Base-by-base conservation (phyloP, 2,113 vertebrate genomes). In the Tragelaphus buxtoni region DNA sequence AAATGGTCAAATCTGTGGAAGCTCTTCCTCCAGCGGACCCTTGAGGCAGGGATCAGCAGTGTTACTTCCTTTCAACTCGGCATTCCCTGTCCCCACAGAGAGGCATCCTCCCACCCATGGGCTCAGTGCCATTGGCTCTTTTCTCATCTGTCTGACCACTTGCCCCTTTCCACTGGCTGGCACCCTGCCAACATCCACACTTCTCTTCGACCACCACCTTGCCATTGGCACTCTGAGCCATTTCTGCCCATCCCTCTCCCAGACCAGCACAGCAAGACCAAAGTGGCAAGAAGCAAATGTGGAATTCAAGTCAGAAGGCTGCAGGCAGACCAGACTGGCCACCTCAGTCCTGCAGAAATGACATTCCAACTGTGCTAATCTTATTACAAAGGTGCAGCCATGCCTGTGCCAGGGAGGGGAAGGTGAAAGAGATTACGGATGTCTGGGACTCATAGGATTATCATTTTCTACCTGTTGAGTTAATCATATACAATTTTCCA, bases 291-390 rank as follows among this genome's bases (percentile, higher is more conserved):
- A 56, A 87, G 60, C 11, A 39, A 30, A 51, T 24, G 7, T 88
- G 49, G 45, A 87, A 96, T 84, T 93, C 56, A 69, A 94, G 92
- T 91, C 81, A 88, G 63, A 87, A 96, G 69, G 49, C 12, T 17
- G 35, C 35, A 65, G 39, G 16, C 85, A 72, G 69, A 61, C 49
- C 76, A 83, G 56, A 93, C n/a, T 49, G 32, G 24, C 74, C 28
- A 2, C 30, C 49, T 47, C 28, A 81, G 14, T 76, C 39, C 81
- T 65, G 76, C 20, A 65, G 42, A 89, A 55, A 53, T 56, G 56
- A 63, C 32, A 53, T 81, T 39, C 90, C n/a, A 32, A 24, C 55
- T 56, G 42, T 18, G 90, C 58, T 96, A 65, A 95, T 94, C 65
- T 83, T 51, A 60, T 94, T 76, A 93, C 6, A 17, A 87, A 95